These are phyloP conservation scores for Hartigia nigra DNA, from an alignment of 2,888 invertebrate species.

Conservation along the genomic window DNA sequence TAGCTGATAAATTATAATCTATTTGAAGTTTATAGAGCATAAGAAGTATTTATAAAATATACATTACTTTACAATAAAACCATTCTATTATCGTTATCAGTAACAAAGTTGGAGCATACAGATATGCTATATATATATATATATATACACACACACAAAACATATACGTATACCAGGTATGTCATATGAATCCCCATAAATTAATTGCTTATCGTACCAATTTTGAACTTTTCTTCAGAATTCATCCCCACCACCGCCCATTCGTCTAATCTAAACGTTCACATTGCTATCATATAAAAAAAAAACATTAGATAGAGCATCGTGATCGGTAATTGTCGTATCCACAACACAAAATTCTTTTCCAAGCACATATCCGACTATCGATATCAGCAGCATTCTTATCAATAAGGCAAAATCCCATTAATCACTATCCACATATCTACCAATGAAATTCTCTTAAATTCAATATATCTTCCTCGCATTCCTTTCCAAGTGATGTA, in stretches of 20 bases:
- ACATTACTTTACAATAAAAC: neutral
- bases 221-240: neutral
- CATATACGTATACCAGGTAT: no score
- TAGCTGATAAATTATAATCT: no score
- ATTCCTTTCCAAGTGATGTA: neutral
- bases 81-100: neutral
- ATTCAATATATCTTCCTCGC: neutral
- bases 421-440: neutral
- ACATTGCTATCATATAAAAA: neutral
- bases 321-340: neutral
- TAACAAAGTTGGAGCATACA: neutral
- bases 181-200: no score
- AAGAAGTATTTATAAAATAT: no score
- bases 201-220: no score
- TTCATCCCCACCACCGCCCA: neutral
- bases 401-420: neutral
- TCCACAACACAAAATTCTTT: no score
- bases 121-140: neutral
- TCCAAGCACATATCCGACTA: neutral
- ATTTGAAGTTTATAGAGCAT: no score
- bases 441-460: neutral
- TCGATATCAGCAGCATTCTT: neutral
- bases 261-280: no score
- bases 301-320: neutral
- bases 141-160: no score